Conservation (phyloP, 2,113 vertebrate species). For the Setophaga coronata region DNA sequence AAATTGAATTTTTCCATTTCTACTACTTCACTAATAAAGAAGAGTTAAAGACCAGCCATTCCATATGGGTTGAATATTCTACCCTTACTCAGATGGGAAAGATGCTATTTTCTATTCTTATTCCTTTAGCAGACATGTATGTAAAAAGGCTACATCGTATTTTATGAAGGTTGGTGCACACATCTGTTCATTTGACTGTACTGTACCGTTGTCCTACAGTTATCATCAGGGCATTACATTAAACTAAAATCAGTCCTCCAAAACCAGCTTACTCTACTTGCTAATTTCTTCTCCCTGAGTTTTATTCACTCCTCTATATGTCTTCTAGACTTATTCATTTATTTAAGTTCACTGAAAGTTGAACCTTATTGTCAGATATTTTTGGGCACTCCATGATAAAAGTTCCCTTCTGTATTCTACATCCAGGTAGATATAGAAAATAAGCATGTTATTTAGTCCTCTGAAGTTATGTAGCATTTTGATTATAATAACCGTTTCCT, state of each 20-base stretch:
- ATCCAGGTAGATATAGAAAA: not conserved
- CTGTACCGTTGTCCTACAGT: not conserved
- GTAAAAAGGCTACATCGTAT: slow-evolving; percentile 2
- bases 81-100: not conserved
- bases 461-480: not conserved
- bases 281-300: not conserved
- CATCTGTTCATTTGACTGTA: slow-evolving; percentile 50
- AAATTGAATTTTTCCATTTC: slow-evolving; percentile 44
- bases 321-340: not conserved
- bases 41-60: not conserved
- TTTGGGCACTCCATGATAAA: not conserved
- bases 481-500: not conserved
- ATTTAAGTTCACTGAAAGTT: not conserved
- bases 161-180: not conserved
- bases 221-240: not conserved
- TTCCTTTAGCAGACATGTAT: slow-evolving; percentile 39
- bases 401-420: not conserved
- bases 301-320: not conserved
- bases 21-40: not conserved
- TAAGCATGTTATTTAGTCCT: not conserved
- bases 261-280: not conserved
- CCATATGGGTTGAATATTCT: not conserved
- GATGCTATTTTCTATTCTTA: slow-evolving; percentile 16
- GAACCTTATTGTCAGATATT: not conserved
- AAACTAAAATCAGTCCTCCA: not conserved